These are phyloP conservation scores for Cyanoderma ruficeps DNA, from an alignment of 2,113 vertebrate species.

Conservation along the genomic window DNA sequence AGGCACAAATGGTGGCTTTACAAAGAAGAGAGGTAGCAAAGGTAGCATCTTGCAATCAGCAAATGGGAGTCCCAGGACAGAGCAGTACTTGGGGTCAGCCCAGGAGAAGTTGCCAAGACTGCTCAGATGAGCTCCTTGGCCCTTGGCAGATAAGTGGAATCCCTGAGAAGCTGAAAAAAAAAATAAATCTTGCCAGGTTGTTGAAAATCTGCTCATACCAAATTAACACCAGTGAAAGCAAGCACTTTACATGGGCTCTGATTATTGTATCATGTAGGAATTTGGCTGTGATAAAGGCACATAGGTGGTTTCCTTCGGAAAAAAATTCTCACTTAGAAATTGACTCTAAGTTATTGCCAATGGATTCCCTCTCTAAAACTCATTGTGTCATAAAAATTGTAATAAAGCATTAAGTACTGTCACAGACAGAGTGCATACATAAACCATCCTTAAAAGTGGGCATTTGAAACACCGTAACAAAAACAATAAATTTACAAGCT, in stretches of 20 bases:
- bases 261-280: background rate
- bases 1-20: background rate
- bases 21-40: background rate
- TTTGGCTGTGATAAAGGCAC: background rate
- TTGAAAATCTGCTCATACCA: background rate
- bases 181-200: background rate
- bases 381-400: background rate
- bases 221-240: background rate
- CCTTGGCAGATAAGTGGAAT: background rate
- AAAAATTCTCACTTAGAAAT: background rate
- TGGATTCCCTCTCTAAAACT: background rate
- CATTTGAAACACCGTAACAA: background rate
- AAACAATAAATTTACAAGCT: background rate
- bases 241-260: background rate
- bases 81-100: background rate
- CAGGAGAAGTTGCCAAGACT: background rate
- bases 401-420: constrained; percentile 5
- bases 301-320: background rate
- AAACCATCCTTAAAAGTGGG: background rate
- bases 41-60: background rate
- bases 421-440: background rate
- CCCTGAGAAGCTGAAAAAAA: background rate
- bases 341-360: background rate
- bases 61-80: background rate
- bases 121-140: background rate